Percentiles rank a stretch among this genome's conserved stretches.
These are phyloP conservation scores for Pegoplata infirma DNA, from an alignment of 2,888 invertebrate species.

Conservation along the genomic window DNA sequence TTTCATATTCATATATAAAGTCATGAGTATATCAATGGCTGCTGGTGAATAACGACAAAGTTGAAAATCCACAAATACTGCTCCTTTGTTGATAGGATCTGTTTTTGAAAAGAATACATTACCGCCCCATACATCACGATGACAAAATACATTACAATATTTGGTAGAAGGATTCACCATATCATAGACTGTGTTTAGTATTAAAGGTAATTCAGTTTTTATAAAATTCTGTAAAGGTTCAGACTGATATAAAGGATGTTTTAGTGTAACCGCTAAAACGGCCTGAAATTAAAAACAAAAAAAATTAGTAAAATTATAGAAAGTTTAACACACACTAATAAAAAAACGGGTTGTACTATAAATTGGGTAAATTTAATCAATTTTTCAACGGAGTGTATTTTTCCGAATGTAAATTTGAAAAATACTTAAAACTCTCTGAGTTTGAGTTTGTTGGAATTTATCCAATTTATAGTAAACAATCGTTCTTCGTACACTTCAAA, in stretches of 20 bases:
- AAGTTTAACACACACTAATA: too few relatives aligned
- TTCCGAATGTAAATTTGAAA: too few relatives aligned
- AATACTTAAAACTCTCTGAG: too few relatives aligned
- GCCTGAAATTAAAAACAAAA: too few relatives aligned
- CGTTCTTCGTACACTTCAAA: too few relatives aligned
- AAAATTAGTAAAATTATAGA: too few relatives aligned
- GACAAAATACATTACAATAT: constrained; percentile 78
- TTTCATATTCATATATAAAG: constrained; percentile 70
- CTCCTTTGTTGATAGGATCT: constrained; percentile 56
- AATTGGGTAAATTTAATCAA: too few relatives aligned
- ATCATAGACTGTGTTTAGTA: constrained; percentile 68
- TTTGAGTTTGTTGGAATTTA: too few relatives aligned
- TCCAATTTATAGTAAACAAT: too few relatives aligned
- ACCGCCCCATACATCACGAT: constrained; percentile 75
- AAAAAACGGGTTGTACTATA: too few relatives aligned
- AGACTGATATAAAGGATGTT: constrained; percentile 69
- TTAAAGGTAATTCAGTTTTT: constrained; percentile 67
- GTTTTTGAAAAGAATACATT: constrained; percentile 72
- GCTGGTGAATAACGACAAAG: constrained; percentile 73
- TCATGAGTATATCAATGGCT: constrained; percentile 73
- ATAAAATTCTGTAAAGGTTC: constrained; percentile 67
- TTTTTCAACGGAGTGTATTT: too few relatives aligned
- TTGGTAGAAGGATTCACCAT: constrained; percentile 72
- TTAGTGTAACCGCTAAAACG: constrained; percentile 66
- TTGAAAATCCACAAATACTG: constrained; percentile 75